Evolutionary conservation across 1,140 invertebrate species (phyloP).

Genomic region (Brachionus asplanchnoidis): DNA sequence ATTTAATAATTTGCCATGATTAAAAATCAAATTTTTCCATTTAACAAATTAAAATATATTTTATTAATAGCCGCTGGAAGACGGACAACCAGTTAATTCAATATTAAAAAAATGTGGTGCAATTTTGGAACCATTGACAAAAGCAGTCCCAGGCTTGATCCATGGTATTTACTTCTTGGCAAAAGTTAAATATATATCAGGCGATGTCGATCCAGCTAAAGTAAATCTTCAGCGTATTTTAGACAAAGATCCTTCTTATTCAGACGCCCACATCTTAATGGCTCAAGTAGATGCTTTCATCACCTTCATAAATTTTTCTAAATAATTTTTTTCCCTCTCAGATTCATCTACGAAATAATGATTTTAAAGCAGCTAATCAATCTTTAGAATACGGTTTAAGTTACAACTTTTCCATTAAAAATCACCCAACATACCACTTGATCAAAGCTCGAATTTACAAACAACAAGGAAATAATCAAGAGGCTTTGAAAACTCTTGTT

Average conservation of each 20-base stretch:
- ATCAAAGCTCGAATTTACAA: slow-evolving; percentile 76
- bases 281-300: slow-evolving; percentile 63
- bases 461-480: slow-evolving; percentile 67
- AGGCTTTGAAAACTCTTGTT: slow-evolving; percentile 71
- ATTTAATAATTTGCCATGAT: neutral
- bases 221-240: slow-evolving; percentile 66
- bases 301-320: neutral
- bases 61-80: slow-evolving; percentile 50
- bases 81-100: slow-evolving; percentile 57
- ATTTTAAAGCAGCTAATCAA: slow-evolving; percentile 73
- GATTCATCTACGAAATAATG: slow-evolving; percentile 68
- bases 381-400: slow-evolving; percentile 79
- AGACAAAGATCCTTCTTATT: slow-evolving; percentile 69
- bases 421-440: slow-evolving; percentile 82
- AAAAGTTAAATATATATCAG: slow-evolving; percentile 72
- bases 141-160: slow-evolving; percentile 74
- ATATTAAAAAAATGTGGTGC: slow-evolving; percentile 61
- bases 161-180: slow-evolving; percentile 70
- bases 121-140: slow-evolving; percentile 68
- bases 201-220: slow-evolving; percentile 62
- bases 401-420: slow-evolving; percentile 79
- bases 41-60: slow-evolving; percentile 22
- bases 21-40: neutral
- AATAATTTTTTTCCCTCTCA: slow-evolving; percentile 20
- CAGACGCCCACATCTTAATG: slow-evolving; percentile 76